A percentile compares a stretch with the other conserved stretches of the same genome.
phyloP scores from a whole-genome alignment of 2,888 invertebrate species.

The Scrobipalpa atriplicella region DNA sequence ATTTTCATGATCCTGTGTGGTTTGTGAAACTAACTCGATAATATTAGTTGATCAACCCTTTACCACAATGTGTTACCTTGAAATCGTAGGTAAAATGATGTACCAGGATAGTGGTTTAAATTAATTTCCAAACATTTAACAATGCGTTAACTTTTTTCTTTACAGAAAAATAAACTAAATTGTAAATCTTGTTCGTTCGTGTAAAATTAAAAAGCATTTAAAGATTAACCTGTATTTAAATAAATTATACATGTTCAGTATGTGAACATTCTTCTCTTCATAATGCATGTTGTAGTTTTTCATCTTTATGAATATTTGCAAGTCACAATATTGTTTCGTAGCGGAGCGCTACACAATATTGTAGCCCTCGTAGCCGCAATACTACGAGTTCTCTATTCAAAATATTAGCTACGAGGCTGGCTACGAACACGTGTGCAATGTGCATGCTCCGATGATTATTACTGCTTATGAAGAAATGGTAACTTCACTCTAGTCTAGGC shows the following conservation, averaged over 20 bases:
- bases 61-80: constrained; percentile 41
- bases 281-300: background rate
- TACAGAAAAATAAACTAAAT: no score
- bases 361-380: constrained; percentile 13
- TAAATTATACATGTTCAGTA: no score
- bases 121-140: no score
- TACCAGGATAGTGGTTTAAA: no score
- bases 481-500: no score
- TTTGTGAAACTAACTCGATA: constrained; percentile 74
- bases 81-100: background rate
- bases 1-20: constrained; percentile 80
- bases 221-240: no score
- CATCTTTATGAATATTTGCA: background rate
- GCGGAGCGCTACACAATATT: constrained; percentile 16
- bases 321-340: constrained; percentile 23
- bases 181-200: no score
- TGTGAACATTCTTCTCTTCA: no score
- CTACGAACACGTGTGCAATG: constrained; percentile 4
- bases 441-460: constrained; percentile 41
- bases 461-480: background rate
- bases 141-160: no score
- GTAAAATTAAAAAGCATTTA: no score
- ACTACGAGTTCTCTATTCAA: constrained; percentile 6
- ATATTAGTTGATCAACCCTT: constrained; percentile 71
- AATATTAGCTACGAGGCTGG: constrained; percentile 10